A percentile compares a stretch with the other conserved stretches of the same genome.
phyloP scores from a whole-genome alignment of 1,140 invertebrate genomes.

The Orchesella cincta region DNA sequence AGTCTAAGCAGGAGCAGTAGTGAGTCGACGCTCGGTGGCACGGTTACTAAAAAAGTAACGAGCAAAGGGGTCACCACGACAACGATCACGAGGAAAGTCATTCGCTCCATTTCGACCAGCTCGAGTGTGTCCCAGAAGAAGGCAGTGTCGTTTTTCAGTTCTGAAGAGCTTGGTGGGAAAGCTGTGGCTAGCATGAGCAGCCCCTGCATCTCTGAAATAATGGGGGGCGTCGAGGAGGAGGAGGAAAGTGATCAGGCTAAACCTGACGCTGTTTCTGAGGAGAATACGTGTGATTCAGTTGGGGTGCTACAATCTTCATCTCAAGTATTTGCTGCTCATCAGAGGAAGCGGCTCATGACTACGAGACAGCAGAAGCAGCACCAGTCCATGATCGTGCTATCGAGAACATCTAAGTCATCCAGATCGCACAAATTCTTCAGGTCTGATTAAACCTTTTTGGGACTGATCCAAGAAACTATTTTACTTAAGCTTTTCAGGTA shows the following conservation, averaged over 20 bases:
- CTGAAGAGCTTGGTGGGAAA: neutral
- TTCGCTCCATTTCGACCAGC: neutral
- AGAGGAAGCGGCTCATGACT: neutral
- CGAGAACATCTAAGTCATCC: neutral
- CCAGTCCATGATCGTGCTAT: slow-evolving; percentile 20
- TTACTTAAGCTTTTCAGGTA: no score
- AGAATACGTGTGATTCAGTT: neutral
- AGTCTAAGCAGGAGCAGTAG: neutral
- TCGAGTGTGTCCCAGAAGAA: neutral
- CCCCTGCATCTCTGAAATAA: neutral
- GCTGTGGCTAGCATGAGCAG: neutral
- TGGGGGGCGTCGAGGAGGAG: neutral
- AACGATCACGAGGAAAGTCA: slow-evolving; percentile 9
- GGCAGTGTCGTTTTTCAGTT: slow-evolving; percentile 7
- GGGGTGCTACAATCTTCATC: no score
- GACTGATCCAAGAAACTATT: no score
- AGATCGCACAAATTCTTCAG: slow-evolving; percentile 23
- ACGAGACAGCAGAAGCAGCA: slow-evolving; percentile 15
- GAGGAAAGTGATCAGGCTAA: slow-evolving; percentile 7
- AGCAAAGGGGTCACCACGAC: neutral
- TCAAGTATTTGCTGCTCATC: neutral
- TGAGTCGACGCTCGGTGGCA: no score
- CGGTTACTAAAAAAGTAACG: no score
- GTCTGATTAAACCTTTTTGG: neutral
- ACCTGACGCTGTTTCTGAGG: neutral